Evolutionary conservation across 2,797 vertebrate genomes (phyloP), one percentile per base, ranked within the genome.

Genomic region (Perodicticus potto): DNA sequence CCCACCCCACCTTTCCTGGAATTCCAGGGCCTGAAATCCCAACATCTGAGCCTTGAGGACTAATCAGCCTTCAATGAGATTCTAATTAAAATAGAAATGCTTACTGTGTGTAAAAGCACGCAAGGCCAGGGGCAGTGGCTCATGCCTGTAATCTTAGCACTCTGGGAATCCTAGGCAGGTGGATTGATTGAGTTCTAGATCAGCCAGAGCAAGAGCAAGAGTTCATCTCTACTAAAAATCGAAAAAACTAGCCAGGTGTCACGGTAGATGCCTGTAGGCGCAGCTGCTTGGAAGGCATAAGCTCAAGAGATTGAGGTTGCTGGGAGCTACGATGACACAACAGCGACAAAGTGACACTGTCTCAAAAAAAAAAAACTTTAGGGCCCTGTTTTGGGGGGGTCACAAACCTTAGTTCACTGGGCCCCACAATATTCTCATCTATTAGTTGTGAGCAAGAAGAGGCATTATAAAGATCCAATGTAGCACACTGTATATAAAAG

Each of bases 41-140:
- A 85, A 27, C 34, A 57, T 34, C 20, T 29, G 32, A 20, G 32
- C 19, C 83, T 57, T 89, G 27, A 86, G 69, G 65, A 23, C 13
- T 67, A 69, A 63, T 16, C 76, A 29, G 5, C 7, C 34, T 86
- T 82, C 76, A 83, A 81, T 89, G 23, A 83, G 25, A 95, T 49
- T 67, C 29, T 57, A 81, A 14, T 43, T 90, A 92, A 94, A 87
- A 94, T 83, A 49, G 8, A 63, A 84, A 67, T 74, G 5, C 40
- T 40, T 40, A 63, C 32, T 81, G 5, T 80, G 59, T 16, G 3
- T 25, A 57, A 40, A 13, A 90, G 40, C 7, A 70, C 87, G 55
- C 63, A 20, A 53, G 49, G 49, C 49, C 49, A 16, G 49, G 49
- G 49, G 49, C 14, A 53, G 49, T 53, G 49, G 49, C 2, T 53